A percentile compares a stretch with the other conserved stretches of the same genome.
phyloP scores from a whole-genome alignment of 2,888 invertebrate genomes.

The Melipona beecheii region DNA sequence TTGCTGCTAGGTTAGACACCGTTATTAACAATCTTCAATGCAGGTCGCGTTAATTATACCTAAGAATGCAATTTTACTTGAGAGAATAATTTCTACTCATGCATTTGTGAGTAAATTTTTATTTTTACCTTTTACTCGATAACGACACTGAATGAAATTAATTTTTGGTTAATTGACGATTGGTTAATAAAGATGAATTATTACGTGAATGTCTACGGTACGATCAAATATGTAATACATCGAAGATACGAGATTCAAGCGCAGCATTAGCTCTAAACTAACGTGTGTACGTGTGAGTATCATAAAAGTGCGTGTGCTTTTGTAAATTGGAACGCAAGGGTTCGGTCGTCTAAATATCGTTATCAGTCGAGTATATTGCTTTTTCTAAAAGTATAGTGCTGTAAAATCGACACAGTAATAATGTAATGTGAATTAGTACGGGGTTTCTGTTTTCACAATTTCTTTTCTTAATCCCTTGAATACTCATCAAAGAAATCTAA shows the following conservation, averaged over 20 bases:
- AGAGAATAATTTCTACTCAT: conserved; percentile 30
- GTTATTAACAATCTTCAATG: conserved; percentile 34
- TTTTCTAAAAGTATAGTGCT: background rate
- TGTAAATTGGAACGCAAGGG: background rate
- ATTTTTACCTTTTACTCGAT: background rate
- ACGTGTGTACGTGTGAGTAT: conserved; percentile 51
- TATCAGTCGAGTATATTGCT: background rate
- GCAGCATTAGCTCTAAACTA: conserved; percentile 72
- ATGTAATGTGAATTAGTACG: conserved; percentile 30
- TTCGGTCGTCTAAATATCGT: conserved; percentile 19
- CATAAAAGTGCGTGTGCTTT: conserved; percentile 30
- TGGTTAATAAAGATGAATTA: conserved; percentile 38
- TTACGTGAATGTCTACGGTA: conserved; percentile 26
- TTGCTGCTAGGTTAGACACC: conserved; percentile 60
- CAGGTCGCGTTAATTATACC: conserved; percentile 26
- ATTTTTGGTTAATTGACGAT: conserved; percentile 45
- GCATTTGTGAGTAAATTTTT: conserved; percentile 40
- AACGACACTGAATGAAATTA: conserved; percentile 12
- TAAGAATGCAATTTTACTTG: conserved; percentile 15
- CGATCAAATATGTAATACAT: conserved; percentile 24
- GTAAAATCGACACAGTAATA: too few relatives aligned
- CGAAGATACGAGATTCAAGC: conserved; percentile 40
- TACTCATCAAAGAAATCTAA: background rate
- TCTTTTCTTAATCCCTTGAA: background rate
- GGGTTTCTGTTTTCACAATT: conserved; percentile 41